These are phyloP conservation scores for Carcharodon carcharias DNA, from an alignment of 2,797 vertebrate genomes.

Conservation along the genomic window DNA sequence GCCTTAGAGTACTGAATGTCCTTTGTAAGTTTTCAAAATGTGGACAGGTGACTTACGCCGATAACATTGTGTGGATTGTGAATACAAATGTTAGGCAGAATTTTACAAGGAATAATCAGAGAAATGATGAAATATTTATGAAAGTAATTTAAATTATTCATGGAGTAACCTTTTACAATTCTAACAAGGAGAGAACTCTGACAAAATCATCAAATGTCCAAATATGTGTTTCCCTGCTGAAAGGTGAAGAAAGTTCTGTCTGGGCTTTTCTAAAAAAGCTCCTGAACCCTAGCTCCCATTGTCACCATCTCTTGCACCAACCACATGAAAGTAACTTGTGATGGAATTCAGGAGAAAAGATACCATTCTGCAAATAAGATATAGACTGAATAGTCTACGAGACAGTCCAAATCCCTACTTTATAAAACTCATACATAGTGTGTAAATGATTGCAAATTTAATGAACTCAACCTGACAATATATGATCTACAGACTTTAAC, in stretches of 20 bases:
- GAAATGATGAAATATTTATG: slow-evolving; percentile 30
- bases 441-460: neutral
- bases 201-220: neutral
- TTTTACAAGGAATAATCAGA: neutral
- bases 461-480: neutral
- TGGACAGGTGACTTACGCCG: neutral
- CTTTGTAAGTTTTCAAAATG: neutral
- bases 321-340: neutral
- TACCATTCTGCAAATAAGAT: neutral
- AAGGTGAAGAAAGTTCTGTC: neutral
- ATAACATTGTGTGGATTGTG: neutral
- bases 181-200: neutral
- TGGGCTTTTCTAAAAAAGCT: neutral
- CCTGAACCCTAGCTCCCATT: neutral
- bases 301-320: neutral
- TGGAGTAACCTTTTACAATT: neutral
- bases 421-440: neutral
- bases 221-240: neutral
- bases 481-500: neutral
- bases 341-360: neutral
- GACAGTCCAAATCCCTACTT: neutral
- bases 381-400: neutral
- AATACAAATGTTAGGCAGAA: neutral
- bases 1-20: neutral
- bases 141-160: slow-evolving; percentile 23